phyloP scores from a whole-genome alignment of 2,797 vertebrate genomes.

The Labeo calbasu region DNA sequence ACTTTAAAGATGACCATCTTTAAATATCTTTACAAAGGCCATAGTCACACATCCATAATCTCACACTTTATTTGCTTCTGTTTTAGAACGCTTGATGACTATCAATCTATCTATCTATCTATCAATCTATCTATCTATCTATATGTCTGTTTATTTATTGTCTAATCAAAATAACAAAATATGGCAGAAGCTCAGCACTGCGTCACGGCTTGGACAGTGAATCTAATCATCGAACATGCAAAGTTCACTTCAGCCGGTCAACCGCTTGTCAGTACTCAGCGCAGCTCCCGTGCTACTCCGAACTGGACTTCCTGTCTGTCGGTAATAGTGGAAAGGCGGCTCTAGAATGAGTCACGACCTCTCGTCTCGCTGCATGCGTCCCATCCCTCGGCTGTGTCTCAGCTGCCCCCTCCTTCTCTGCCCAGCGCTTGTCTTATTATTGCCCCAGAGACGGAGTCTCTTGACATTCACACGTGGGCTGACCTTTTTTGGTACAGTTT shows the following conservation, averaged over 20 bases:
- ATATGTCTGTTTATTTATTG: background rate
- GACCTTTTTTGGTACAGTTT: conserved; percentile 76
- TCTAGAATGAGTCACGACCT: background rate
- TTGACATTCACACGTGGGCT: conserved; percentile 51
- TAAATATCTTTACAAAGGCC: too few relatives aligned
- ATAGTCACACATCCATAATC: too few relatives aligned
- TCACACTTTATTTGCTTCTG: too few relatives aligned
- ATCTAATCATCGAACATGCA: background rate
- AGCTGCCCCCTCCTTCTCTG: conserved; percentile 14
- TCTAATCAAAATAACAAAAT: background rate
- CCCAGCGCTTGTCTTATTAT: conserved; percentile 25
- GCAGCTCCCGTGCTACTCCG: too few relatives aligned
- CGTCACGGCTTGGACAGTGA: background rate
- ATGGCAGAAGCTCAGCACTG: background rate
- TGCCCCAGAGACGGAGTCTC: conserved; percentile 26
- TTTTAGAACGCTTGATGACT: background rate
- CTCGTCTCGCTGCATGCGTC: conserved; percentile 34
- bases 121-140: too few relatives aligned
- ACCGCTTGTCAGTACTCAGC: background rate
- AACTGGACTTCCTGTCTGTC: too few relatives aligned
- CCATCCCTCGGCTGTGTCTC: conserved; percentile 34
- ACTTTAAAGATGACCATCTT: too few relatives aligned
- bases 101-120: background rate
- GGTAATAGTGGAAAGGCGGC: background rate
- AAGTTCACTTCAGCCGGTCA: background rate